These are phyloP conservation scores for Chrysaora quinquecirrha DNA, from an alignment of 30 jellyfish, hydroid and myxozoan species.

Conservation along the genomic window DNA sequence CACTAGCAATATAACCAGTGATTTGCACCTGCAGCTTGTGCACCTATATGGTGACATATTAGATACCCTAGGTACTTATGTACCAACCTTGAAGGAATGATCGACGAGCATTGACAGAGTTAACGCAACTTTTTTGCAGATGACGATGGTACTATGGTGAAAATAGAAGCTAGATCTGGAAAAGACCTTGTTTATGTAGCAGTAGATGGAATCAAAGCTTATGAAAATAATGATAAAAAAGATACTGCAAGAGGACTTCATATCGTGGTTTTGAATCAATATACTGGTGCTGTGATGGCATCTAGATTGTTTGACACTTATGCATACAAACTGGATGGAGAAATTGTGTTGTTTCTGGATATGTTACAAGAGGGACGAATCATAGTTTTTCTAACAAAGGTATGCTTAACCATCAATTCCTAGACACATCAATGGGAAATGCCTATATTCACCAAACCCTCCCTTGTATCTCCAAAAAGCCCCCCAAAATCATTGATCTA, in stretches of 20 bases:
- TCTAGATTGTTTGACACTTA: constrained; percentile 90
- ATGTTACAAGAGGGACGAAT: constrained; percentile 94
- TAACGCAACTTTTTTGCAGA: constrained; percentile 55
- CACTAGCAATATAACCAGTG: too few species aligned
- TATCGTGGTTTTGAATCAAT: constrained; percentile 89
- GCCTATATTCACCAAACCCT: too few species aligned
- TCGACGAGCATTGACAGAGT: too few species aligned
- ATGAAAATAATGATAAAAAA: constrained; percentile 76
- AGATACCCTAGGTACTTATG: too few species aligned
- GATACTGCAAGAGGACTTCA: constrained; percentile 87
- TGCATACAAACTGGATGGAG: constrained; percentile 85
- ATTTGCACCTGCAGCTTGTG: too few species aligned
- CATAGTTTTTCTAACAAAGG: constrained; percentile 85
- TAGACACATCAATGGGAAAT: too few species aligned
- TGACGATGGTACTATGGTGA: constrained; percentile 39
- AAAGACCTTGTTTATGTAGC: constrained; percentile 89
- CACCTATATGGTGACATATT: too few species aligned
- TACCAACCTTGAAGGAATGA: too few species aligned
- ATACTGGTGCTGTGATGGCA: constrained; percentile 92
- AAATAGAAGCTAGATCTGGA: constrained; percentile 91
- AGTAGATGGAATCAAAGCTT: constrained; percentile 88
- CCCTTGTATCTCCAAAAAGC: too few species aligned
- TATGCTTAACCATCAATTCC: too few species aligned
- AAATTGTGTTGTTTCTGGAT: constrained; percentile 84
- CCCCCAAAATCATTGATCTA: too few species aligned